Evolutionary conservation across 2,797 vertebrate genomes (phyloP), one percentile per base, ranked within the genome.

Genomic region (Aulostomus chinensis): DNA sequence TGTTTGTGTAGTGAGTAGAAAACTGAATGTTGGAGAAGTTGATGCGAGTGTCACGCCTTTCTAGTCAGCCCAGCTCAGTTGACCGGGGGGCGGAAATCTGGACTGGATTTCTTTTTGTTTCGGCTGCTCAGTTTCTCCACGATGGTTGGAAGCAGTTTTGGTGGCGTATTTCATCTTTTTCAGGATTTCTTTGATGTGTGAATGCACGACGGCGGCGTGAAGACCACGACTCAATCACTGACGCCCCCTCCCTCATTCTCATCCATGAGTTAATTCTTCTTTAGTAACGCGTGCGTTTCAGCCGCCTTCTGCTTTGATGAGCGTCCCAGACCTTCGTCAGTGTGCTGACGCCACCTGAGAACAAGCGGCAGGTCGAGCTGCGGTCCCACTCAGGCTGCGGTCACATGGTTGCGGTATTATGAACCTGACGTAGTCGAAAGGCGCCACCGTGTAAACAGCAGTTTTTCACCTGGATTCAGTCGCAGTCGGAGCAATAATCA

Each of bases 11-110:
- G 40, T 55, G 20, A 29, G 66, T 85, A 75, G 65, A 73, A 65
- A 66, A 62, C 21, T 80, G 86, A 88, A 86, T 86, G 85, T 88
- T 53, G 76, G 68, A 60, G 33, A 72, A 59, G 50, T 38, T n/a
- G n/a, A n/a, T n/a, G n/a, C n/a, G 9, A 13, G 11, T 6, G n/a
- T 14, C n/a, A 39, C 2, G 18, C 11, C 12, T 39, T 39, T n/a
- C 22, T 37, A 21, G 5, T 10, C 10, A 5, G 6, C 22, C 7
- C 1, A 22, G 7, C n/a, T n/a, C n/a, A n/a, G n/a, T n/a, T n/a
- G n/a, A n/a, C n/a, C n/a, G n/a, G n/a, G n/a, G n/a, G n/a, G n/a
- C n/a, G n/a, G n/a, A n/a, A n/a, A n/a, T n/a, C n/a, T n/a, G n/a
- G 45, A 61, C 30, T 72, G 58, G 56, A 55, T n/a, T n/a, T n/a